A percentile compares a stretch with the other conserved stretches of the same genome.
phyloP scores from a whole-genome alignment of 1,140 invertebrate species.

The Neuroterus valhalla region DNA sequence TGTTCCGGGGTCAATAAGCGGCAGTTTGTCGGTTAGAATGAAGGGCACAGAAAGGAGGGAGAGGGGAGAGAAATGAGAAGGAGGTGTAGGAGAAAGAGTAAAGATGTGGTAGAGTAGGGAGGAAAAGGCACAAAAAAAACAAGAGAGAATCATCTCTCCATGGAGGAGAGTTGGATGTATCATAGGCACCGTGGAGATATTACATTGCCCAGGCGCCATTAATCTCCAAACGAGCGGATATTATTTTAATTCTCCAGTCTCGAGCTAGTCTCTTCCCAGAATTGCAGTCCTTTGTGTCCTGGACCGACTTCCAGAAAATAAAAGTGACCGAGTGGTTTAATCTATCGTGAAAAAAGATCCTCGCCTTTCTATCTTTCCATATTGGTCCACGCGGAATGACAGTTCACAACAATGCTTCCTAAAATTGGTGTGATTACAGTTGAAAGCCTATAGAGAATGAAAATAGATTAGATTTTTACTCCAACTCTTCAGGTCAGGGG shows the following conservation, averaged over 20 bases:
- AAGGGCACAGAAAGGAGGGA: background rate
- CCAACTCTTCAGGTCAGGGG: too few relatives aligned
- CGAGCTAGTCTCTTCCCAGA: slow-evolving; percentile 64
- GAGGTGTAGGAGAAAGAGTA: background rate
- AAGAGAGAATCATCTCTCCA: background rate
- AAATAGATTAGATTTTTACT: too few relatives aligned
- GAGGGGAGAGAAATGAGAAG: background rate
- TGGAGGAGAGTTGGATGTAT: slow-evolving; percentile 35
- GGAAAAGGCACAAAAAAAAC: slow-evolving; percentile 26
- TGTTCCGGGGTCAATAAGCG: slow-evolving; percentile 13
- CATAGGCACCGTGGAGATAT: slow-evolving; percentile 59
- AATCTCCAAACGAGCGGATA: slow-evolving; percentile 69
- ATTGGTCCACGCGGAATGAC: background rate
- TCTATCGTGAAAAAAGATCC: slow-evolving; percentile 44
- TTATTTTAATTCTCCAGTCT: slow-evolving; percentile 69
- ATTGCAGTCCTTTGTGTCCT: slow-evolving; percentile 65
- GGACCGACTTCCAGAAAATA: slow-evolving; percentile 61
- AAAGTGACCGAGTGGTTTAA: slow-evolving; percentile 68
- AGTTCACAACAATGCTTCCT: background rate
- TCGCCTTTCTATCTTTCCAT: slow-evolving; percentile 14
- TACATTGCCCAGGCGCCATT: slow-evolving; percentile 65
- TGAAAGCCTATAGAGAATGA: too few relatives aligned
- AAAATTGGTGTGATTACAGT: too few relatives aligned
- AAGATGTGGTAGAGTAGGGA: background rate
- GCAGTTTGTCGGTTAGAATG: background rate